These are phyloP conservation scores for Leucopsar rothschildi DNA, from an alignment of 2,113 vertebrate species.

Conservation along the genomic window DNA sequence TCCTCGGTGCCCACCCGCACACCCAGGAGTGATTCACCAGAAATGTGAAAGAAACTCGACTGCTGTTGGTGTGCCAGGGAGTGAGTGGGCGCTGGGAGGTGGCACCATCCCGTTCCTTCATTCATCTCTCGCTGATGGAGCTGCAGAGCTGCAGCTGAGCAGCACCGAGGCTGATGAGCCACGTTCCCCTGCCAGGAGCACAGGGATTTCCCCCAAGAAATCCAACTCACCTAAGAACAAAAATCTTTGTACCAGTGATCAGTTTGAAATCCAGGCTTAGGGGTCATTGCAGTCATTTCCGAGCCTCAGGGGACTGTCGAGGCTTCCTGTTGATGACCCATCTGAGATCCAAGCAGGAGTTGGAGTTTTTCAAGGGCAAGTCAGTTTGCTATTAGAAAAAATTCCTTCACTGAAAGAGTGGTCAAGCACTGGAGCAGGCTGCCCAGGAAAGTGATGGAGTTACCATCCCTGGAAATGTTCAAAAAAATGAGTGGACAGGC, in stretches of 20 bases:
- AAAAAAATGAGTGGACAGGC: not conserved
- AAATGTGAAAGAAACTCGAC: not conserved
- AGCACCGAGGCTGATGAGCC: not conserved
- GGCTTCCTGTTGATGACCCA: not conserved
- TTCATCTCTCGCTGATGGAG: constrained; percentile 1
- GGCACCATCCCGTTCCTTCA: constrained; percentile 17
- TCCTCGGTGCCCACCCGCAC: accelerated
- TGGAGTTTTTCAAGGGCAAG: not conserved
- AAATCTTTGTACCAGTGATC: accelerated
- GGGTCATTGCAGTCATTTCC: accelerated
- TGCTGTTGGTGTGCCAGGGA: not conserved
- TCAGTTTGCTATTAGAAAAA: not conserved
- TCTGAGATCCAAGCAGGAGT: not conserved
- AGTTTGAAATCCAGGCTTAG: accelerated
- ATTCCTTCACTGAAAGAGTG: not conserved
- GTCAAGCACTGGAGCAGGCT: not conserved
- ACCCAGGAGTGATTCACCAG: not conserved
- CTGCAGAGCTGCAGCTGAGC: not conserved
- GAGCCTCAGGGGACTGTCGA: not conserved
- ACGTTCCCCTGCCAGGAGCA: accelerated
- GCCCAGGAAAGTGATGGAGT: not conserved
- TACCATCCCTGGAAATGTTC: not conserved
- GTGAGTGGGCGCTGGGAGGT: constrained; percentile 7
- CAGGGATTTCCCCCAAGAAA: not conserved
- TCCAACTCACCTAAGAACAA: not conserved